phyloP scores from a whole-genome alignment of 2,113 vertebrate genomes.

The Pungitius pungitius region DNA sequence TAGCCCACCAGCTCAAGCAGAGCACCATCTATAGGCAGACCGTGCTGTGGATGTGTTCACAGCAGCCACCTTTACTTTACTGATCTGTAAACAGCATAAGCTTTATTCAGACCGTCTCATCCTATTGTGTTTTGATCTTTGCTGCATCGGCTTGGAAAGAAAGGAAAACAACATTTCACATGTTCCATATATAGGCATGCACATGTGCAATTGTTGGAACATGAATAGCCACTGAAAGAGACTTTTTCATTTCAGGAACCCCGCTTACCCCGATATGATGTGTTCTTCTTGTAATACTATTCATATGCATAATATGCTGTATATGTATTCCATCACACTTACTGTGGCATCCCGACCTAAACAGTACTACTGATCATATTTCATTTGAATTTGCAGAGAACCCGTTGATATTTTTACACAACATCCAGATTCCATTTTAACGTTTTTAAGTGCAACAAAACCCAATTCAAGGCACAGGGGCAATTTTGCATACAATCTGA shows the following conservation, averaged over 20 bases:
- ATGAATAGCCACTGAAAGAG: slow-evolving; percentile 13
- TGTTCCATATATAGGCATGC: slow-evolving; percentile 10
- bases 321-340: not conserved
- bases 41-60: slow-evolving; percentile 37
- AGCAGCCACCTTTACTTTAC: slow-evolving; percentile 46
- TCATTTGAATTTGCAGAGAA: not conserved
- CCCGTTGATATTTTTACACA: not conserved
- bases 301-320: not conserved
- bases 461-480: not conserved
- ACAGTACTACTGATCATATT: not conserved
- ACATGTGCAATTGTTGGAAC: slow-evolving; percentile 12
- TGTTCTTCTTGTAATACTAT: slow-evolving; percentile 6
- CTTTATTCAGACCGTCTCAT: slow-evolving; percentile 44
- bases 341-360: not conserved
- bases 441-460: not conserved
- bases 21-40: slow-evolving; percentile 67
- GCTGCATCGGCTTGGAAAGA: slow-evolving; percentile 27
- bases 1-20: slow-evolving; percentile 68
- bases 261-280: not conserved
- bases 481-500: not conserved
- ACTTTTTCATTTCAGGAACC: not conserved
- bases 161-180: slow-evolving; percentile 7
- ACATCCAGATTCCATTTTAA: not conserved
- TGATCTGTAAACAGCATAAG: slow-evolving; percentile 38
- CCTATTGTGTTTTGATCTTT: slow-evolving; percentile 56